These are phyloP conservation scores for Caenorhabditis sp. DNA, from an alignment of 2,888 invertebrate genomes.

Conservation along the genomic window DNA sequence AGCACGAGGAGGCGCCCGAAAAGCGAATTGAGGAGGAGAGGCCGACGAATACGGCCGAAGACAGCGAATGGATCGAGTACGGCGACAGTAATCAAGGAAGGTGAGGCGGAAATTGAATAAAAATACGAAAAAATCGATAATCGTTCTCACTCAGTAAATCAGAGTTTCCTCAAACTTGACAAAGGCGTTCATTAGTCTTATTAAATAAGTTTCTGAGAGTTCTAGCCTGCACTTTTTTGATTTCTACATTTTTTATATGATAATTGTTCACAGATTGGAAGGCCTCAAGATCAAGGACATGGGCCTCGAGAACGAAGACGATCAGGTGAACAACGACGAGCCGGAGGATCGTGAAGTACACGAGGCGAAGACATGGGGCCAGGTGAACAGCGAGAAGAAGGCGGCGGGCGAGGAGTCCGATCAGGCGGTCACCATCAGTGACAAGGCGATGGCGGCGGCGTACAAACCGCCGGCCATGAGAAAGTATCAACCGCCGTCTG, in stretches of 20 bases:
- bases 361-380: slow-evolving; percentile 63
- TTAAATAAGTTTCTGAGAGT: no score
- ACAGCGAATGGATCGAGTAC: slow-evolving; percentile 72
- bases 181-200: no score
- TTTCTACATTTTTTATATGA: no score
- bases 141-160: no score
- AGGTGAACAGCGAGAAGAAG: slow-evolving; percentile 53
- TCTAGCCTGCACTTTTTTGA: no score
- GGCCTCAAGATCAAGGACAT: slow-evolving; percentile 70
- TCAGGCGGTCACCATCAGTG: slow-evolving; percentile 50
- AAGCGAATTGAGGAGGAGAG: slow-evolving; percentile 53
- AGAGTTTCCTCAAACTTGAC: no score
- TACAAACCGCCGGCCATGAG: slow-evolving; percentile 47
- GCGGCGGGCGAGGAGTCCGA: slow-evolving; percentile 41
- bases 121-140: not conserved
- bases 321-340: slow-evolving; percentile 60
- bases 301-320: slow-evolving; percentile 63
- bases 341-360: slow-evolving; percentile 63
- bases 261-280: slow-evolving; percentile 53
- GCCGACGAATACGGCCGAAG: slow-evolving; percentile 51
- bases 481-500: no score
- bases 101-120: slow-evolving; percentile 15
- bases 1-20: slow-evolving; percentile 50
- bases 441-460: slow-evolving; percentile 55
- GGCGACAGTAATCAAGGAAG: slow-evolving; percentile 61